Conservation (phyloP, 2,888 invertebrate genomes). For the Eilema sororculum region DNA sequence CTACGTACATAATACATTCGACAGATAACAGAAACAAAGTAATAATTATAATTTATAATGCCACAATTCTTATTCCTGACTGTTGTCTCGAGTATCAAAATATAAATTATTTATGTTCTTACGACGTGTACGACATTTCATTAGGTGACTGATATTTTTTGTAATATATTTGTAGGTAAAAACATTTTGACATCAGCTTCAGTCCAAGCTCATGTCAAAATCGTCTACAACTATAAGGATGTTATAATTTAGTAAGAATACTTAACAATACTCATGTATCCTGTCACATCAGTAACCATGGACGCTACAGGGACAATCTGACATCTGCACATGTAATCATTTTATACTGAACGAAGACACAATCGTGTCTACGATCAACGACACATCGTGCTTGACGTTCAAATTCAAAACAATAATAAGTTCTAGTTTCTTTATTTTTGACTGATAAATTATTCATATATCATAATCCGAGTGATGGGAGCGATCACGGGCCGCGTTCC, state of each 20-base stretch:
- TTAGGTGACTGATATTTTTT: not conserved
- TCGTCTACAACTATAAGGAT: not conserved
- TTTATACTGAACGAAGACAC: conserved; percentile 60
- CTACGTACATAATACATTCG: not conserved
- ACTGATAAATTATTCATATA: conserved; percentile 86
- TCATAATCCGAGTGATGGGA: conserved; percentile 85
- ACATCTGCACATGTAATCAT: conserved; percentile 60
- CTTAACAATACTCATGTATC: conserved; percentile 41
- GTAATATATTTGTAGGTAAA: not conserved
- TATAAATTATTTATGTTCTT: conserved; percentile 1
- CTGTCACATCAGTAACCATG: conserved; percentile 49
- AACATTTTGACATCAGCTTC: not conserved
- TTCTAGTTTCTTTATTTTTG: conserved; percentile 70
- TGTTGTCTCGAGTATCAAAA: conserved; percentile 1
- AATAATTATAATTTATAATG: not conserved
- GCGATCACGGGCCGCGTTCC: conserved; percentile 75
- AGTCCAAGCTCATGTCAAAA: not conserved
- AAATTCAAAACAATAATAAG: conserved; percentile 84
- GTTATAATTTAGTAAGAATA: conserved; percentile 25
- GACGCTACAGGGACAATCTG: conserved; percentile 45
- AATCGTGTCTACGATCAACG: conserved; percentile 71
- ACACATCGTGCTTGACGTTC: conserved; percentile 72
- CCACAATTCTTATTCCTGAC: not conserved
- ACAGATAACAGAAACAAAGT: not conserved
- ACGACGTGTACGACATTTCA: not conserved